These are phyloP conservation scores for Acanthurus leucopareius DNA, from an alignment of 2,797 vertebrate species.

Conservation along the genomic window DNA sequence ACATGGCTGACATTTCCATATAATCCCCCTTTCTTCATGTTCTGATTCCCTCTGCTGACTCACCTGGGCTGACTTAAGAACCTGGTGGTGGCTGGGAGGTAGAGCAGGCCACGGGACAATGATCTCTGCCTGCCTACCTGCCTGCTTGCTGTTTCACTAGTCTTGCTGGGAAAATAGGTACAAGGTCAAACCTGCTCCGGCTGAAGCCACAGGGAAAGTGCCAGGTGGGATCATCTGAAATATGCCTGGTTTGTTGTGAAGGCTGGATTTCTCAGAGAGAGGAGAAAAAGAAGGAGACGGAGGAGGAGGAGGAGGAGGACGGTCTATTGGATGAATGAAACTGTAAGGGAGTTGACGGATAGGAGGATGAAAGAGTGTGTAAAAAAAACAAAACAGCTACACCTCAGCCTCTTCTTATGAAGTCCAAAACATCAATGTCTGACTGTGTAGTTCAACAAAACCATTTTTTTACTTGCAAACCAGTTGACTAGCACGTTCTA, in stretches of 20 bases:
- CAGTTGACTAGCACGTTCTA: background rate
- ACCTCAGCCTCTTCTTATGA: background rate
- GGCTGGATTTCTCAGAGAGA: slow-evolving; percentile 14
- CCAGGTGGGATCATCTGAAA: slow-evolving; percentile 48
- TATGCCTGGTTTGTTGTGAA: slow-evolving; percentile 39
- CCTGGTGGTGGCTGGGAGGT: slow-evolving; percentile 32
- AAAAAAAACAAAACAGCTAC: slow-evolving; percentile 17
- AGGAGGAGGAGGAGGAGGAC: background rate
- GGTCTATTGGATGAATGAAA: slow-evolving; percentile 37
- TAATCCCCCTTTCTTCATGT: slow-evolving; percentile 55
- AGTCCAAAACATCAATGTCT: background rate
- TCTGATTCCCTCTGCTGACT: slow-evolving; percentile 56
- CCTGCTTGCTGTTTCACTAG: slow-evolving; percentile 24
- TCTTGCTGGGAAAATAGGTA: slow-evolving; percentile 43
- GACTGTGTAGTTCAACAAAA: slow-evolving; percentile 2
- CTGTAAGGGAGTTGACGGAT: slow-evolving; percentile 11
- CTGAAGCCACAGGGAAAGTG: slow-evolving; percentile 39
- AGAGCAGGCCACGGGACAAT: slow-evolving; percentile 38
- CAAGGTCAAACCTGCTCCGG: slow-evolving; percentile 48
- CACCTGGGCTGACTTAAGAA: slow-evolving; percentile 61
- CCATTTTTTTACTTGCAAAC: background rate
- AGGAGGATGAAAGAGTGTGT: slow-evolving; percentile 18
- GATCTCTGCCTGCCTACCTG: slow-evolving; percentile 18
- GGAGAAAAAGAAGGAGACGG: background rate
- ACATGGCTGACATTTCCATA: slow-evolving; percentile 44